Evolutionary conservation across 2,888 invertebrate species (phyloP).

Genomic region (Zhengitettix transpicula): DNA sequence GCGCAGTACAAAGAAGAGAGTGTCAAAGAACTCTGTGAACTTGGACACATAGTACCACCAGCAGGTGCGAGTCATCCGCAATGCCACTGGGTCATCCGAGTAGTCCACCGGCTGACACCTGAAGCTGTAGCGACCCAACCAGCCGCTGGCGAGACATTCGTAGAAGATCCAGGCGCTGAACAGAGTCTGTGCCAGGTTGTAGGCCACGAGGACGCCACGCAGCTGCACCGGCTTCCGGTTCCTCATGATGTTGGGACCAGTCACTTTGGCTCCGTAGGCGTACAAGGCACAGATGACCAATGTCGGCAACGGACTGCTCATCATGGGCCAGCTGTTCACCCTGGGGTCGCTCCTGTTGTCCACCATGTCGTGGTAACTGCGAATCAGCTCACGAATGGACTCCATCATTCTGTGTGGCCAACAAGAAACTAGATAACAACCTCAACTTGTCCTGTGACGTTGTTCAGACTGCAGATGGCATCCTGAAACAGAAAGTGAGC

Average conservation of each 20-base stretch:
- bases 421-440: too few relatives aligned
- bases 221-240: background rate
- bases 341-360: background rate
- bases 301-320: background rate
- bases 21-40: background rate
- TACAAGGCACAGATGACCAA: background rate
- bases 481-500: too few relatives aligned
- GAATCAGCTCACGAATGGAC: too few relatives aligned
- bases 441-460: too few relatives aligned
- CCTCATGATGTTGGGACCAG: background rate
- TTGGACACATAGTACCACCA: background rate
- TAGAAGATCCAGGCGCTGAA: background rate
- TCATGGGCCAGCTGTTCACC: background rate
- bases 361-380: background rate
- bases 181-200: background rate
- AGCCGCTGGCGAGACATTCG: background rate
- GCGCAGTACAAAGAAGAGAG: background rate
- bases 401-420: too few relatives aligned
- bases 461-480: too few relatives aligned
- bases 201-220: background rate
- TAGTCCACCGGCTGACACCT: background rate
- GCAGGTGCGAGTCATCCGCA: background rate
- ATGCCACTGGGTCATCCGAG: background rate
- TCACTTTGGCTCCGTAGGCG: background rate
- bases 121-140: background rate